A percentile compares a stretch with the other conserved stretches of the same genome.
phyloP scores from a whole-genome alignment of 2,888 invertebrate genomes.

The Camptogramma bilineatum region DNA sequence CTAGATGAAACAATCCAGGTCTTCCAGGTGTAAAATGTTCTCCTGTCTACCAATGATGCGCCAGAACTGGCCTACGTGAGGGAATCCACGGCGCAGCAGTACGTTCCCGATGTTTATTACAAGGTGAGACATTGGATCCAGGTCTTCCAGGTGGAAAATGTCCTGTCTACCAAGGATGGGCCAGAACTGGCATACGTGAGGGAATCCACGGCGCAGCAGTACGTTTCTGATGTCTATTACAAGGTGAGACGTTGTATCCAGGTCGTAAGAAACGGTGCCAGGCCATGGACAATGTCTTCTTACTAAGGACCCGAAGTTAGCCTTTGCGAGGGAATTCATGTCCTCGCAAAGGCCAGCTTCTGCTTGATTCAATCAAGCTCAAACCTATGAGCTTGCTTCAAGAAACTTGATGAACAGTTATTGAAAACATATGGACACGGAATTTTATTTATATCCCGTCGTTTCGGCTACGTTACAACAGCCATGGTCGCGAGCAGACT shows the following conservation, averaged over 20 bases:
- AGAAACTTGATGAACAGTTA: too few species aligned
- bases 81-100: conserved; percentile 96
- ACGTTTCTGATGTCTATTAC: conserved; percentile 87
- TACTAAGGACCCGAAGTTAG: too few species aligned
- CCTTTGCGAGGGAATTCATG: too few species aligned
- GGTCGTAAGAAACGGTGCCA: background rate
- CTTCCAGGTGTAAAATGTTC: conserved; percentile 97
- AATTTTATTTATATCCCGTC: too few species aligned
- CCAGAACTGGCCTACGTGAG: conserved; percentile 98
- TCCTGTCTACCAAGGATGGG: conserved; percentile 98
- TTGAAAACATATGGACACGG: too few species aligned
- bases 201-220: conserved; percentile 90
- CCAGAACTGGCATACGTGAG: conserved; percentile 98
- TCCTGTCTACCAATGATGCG: conserved; percentile 98
- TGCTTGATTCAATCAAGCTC: too few species aligned
- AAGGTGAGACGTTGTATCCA: background rate
- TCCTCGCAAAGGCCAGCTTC: too few species aligned
- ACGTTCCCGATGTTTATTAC: conserved; percentile 90
- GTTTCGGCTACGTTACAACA: too few species aligned
- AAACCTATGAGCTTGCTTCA: too few species aligned
- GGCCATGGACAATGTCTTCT: too few species aligned
- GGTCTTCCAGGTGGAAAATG: background rate
- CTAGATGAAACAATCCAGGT: conserved; percentile 90
- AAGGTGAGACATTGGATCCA: background rate
- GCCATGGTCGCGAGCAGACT: too few species aligned